Evolutionary conservation across 2,888 invertebrate genomes (phyloP).

Genomic region (Drosophila gaucha): DNA sequence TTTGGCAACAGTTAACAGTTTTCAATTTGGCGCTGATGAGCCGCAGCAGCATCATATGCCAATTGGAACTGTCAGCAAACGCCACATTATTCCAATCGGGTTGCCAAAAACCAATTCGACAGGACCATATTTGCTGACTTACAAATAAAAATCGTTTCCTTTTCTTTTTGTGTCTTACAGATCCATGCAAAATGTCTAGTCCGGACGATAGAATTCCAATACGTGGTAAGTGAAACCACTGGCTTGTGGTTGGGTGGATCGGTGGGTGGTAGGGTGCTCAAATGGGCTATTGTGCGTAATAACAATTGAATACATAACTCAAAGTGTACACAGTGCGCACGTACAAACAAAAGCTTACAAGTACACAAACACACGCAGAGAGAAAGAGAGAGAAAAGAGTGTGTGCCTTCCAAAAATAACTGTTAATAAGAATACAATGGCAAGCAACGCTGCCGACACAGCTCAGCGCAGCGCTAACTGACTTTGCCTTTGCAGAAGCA

Average conservation of each 20-base stretch:
- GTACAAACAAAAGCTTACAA: slow-evolving; percentile 47
- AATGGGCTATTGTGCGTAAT: slow-evolving; percentile 25
- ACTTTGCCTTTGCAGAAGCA: slow-evolving; percentile 3
- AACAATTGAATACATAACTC: slow-evolving; percentile 43
- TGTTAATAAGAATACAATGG: slow-evolving; percentile 58
- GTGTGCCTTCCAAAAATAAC: slow-evolving; percentile 69
- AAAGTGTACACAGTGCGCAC: slow-evolving; percentile 25
- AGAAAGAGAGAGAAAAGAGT: slow-evolving; percentile 5
- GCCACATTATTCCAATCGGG: background rate
- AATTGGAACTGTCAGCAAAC: background rate
- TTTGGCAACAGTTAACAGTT: background rate
- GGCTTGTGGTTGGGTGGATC: background rate
- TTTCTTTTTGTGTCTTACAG: slow-evolving; percentile 42
- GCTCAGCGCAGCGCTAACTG: slow-evolving; percentile 9
- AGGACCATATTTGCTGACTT: background rate
- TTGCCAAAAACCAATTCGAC: slow-evolving; percentile 1
- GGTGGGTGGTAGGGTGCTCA: background rate
- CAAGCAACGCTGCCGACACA: slow-evolving; percentile 11
- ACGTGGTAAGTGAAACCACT: slow-evolving; percentile 72
- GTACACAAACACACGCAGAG: background rate
- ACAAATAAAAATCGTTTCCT: slow-evolving; percentile 12
- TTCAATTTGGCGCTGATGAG: background rate
- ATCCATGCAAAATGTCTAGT: slow-evolving; percentile 81
- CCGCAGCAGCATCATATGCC: background rate
- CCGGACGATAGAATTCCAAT: slow-evolving; percentile 82